Percentiles rank a stretch among this genome's conserved stretches.
Evolutionary conservation across 2,113 vertebrate species (phyloP).

Genomic region (Dissostichus mawsoni): DNA sequence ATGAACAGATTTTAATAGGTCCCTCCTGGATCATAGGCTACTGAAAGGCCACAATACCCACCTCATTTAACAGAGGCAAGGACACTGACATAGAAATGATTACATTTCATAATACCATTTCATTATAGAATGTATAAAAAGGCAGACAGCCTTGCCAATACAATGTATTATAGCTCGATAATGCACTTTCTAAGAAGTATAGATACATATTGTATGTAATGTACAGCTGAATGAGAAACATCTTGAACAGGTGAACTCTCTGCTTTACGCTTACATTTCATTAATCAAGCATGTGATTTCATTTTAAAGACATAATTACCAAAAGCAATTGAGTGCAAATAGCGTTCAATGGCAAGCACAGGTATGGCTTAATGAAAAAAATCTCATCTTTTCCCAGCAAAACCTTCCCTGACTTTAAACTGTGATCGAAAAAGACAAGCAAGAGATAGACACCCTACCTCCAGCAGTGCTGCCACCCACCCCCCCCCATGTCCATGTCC

Average conservation of each 20-base stretch:
- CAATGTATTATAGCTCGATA: conserved; percentile 8
- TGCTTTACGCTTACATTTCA: not conserved
- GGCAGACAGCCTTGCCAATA: conserved; percentile 20
- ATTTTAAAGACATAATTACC: conserved; percentile 8
- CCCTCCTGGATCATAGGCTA: conserved; percentile 72
- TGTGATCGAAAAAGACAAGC: conserved; percentile 63
- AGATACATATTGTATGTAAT: conserved; percentile 1
- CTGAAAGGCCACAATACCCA: conserved; percentile 68
- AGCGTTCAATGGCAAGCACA: conserved; percentile 4
- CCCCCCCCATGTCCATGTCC: conserved; percentile 31
- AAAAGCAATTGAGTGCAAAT: not conserved
- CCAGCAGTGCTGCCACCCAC: conserved; percentile 57
- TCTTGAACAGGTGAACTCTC: not conserved
- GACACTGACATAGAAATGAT: conserved; percentile 50
- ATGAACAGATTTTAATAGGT: conserved; percentile 78
- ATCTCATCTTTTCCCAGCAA: conserved; percentile 24
- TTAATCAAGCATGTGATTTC: not conserved
- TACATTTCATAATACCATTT: conserved; percentile 54
- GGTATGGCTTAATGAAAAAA: conserved; percentile 38
- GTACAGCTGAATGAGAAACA: not conserved
- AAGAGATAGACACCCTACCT: conserved; percentile 62
- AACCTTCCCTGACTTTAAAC: conserved; percentile 38
- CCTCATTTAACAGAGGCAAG: conserved; percentile 74
- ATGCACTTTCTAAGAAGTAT: not conserved
- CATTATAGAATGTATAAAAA: conserved; percentile 48